Evolutionary conservation across 2,888 invertebrate genomes (phyloP).

Genomic region (Eupithecia inturbata): DNA sequence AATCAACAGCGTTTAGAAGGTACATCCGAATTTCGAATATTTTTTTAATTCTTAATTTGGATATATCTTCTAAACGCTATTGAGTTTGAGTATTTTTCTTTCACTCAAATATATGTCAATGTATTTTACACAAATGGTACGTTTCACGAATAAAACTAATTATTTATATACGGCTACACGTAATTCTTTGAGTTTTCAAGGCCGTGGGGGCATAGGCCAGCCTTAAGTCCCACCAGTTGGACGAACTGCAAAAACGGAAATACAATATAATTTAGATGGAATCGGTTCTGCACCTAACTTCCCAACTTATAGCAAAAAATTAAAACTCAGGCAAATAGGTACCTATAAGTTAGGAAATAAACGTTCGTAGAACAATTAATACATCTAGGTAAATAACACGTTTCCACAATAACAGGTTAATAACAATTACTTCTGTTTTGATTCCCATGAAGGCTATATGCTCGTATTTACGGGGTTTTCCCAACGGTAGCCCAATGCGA

Average conservation of each 20-base stretch:
- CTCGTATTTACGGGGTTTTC: background rate
- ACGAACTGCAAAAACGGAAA: background rate
- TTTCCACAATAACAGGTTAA: conserved; percentile 2
- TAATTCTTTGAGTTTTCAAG: no score
- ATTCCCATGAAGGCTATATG: background rate
- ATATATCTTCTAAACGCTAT: no score
- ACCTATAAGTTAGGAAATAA: background rate
- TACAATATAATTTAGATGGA: background rate
- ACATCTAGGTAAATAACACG: background rate
- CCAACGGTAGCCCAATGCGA: background rate
- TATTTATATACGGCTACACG: no score
- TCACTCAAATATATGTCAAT: no score
- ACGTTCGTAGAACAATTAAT: background rate
- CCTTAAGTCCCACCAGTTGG: background rate
- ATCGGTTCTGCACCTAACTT: background rate
- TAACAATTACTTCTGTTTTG: background rate
- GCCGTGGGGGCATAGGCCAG: no score
- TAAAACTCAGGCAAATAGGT: background rate
- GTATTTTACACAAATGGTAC: no score
- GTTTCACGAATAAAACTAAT: no score
- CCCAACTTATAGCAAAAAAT: background rate
- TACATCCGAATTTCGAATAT: no score
- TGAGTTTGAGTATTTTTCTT: no score
- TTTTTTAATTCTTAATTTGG: no score
- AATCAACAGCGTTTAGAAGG: no score